Base-by-base conservation (phyloP, 1,140 invertebrate species). In the Lysiphlebus fabarum region DNA sequence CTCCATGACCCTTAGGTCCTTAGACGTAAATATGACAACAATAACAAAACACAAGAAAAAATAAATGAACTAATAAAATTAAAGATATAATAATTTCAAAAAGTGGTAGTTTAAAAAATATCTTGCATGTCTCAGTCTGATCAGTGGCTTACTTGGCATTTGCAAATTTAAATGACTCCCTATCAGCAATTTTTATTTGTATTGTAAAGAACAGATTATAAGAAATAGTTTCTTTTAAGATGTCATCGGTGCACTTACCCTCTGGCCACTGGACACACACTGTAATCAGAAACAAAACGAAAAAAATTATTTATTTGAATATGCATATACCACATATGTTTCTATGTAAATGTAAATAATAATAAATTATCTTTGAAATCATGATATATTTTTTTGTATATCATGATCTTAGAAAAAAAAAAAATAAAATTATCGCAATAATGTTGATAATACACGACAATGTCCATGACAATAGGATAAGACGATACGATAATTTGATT, bases 201-300 rank as follows among this genome's bases (percentile, higher is more conserved):
- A 77, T 73, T 70, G 76, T 72, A 57, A 70, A 76, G 68, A 73
- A 77, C 68, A 79, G 71, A 71, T 72, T 76, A 69, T 1, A 1
- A 76, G 66, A 59, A 78, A 61, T 71, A n/a, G 76, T 72, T 73
- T 76, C 73, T 66, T 75, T 72, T 44, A 73, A 69, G 68, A 77
- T 72, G 65, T 76, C 72, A 68, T 77, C 75, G 72, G 75, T 77
- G 68, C 75, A 81, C 86, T 86, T 86, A 89, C 88, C 88, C 86
- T 90, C 89, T 68, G 90, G 88, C 90, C 90, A 92, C 78, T 90
- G 90, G 74, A 91, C 89, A 81, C 89, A 91, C 74, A 92, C 90
- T 88, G 88, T 73, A 87, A 87, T 84, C 58, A 71, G 72, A 72
- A 74, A 58, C 5, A 45, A 43, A 53, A 42, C 53, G 5, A 38